Conservation (phyloP, 2,888 invertebrate species). For the Agrotis segetum region DNA sequence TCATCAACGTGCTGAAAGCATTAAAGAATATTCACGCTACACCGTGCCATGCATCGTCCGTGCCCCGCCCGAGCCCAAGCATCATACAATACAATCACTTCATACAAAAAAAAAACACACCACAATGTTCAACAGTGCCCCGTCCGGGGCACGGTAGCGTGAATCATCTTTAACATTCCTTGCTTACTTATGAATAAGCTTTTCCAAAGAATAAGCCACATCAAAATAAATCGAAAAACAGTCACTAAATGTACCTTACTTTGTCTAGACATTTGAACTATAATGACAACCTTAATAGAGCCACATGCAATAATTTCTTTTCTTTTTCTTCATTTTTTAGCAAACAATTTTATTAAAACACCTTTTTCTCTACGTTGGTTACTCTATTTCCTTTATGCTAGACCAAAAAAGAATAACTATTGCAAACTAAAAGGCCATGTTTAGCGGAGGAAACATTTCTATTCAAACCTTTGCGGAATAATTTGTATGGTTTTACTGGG, state of each 20-base stretch:
- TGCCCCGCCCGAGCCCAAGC: too few species aligned
- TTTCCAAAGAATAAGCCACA: too few species aligned
- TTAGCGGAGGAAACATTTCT: conserved; percentile 33
- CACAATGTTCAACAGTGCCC: too few species aligned
- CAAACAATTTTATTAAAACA: conserved; percentile 28
- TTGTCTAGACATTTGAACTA: conserved; percentile 8
- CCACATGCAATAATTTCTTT: conserved; percentile 16
- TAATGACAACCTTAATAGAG: neutral
- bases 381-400: conserved; percentile 30
- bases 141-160: too few species aligned
- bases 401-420: conserved; percentile 39
- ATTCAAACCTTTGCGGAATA: conserved; percentile 42
- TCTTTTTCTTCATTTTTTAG: conserved; percentile 11
- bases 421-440: conserved; percentile 24
- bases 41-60: too few species aligned
- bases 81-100: too few species aligned
- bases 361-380: neutral
- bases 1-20: neutral
- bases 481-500: conserved; percentile 45
- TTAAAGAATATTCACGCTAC: neutral
- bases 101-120: too few species aligned
- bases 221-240: neutral
- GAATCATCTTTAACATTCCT: too few species aligned
- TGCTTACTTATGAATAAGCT: neutral
- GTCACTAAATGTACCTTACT: neutral